Percentiles rank a stretch among this genome's conserved stretches.
phyloP scores from a whole-genome alignment of 2,113 vertebrate species.

The Sorex araneus region DNA sequence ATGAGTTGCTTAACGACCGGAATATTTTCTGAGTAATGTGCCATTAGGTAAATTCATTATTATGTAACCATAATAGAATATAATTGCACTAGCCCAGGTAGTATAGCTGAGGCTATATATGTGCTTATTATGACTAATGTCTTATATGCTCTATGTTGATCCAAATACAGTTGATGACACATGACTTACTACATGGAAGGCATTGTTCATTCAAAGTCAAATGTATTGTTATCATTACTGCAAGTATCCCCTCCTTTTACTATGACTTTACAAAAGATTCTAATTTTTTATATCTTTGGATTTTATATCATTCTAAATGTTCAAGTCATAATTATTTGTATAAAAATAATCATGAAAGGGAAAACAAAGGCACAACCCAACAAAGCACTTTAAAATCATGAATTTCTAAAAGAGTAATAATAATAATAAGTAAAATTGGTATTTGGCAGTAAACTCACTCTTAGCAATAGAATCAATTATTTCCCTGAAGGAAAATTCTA shows the following conservation, averaged over 20 bases:
- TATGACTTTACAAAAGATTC: neutral
- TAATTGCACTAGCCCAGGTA: neutral
- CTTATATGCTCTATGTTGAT: neutral
- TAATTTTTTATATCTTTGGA: neutral
- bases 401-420: slow-evolving; percentile 39
- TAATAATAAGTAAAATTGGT: slow-evolving; percentile 39
- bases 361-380: slow-evolving; percentile 40
- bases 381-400: neutral
- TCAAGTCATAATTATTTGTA: neutral
- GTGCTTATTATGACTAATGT: neutral
- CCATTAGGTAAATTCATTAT: neutral
- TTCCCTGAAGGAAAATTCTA: slow-evolving; percentile 58
- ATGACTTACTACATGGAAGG: neutral
- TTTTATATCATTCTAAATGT: slow-evolving; percentile 29
- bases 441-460: slow-evolving; percentile 23
- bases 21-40: neutral
- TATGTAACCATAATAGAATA: neutral
- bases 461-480: slow-evolving; percentile 4
- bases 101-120: neutral
- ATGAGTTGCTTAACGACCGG: neutral
- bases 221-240: neutral
- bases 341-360: neutral
- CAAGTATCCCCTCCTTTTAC: neutral
- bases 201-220: neutral
- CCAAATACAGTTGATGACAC: neutral